These are phyloP conservation scores for Dicroscelio sp. DNA, from an alignment of 2,888 invertebrate species.

Conservation along the genomic window DNA sequence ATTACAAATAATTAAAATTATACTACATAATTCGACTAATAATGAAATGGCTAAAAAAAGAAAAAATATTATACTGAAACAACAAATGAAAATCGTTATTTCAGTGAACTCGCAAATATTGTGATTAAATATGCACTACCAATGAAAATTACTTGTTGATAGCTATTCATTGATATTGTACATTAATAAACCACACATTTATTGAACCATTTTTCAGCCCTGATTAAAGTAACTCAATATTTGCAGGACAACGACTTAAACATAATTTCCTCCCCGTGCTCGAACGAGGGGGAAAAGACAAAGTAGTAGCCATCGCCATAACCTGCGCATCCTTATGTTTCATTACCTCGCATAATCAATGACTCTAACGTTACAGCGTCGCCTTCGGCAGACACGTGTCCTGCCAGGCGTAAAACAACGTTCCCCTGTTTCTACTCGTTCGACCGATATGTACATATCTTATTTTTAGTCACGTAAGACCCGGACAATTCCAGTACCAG, in stretches of 20 bases:
- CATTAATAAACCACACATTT: too few species aligned
- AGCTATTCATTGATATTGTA: too few species aligned
- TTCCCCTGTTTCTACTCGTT: slow-evolving; percentile 45
- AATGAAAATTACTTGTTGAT: too few species aligned
- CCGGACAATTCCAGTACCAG: too few species aligned
- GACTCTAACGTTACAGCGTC: slow-evolving; percentile 60
- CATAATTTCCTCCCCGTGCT: not conserved
- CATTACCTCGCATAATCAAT: slow-evolving; percentile 75
- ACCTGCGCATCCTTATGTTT: slow-evolving; percentile 73
- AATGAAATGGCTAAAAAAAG: too few species aligned
- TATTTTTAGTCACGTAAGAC: not conserved
- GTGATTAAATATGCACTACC: too few species aligned
- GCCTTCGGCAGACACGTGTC: slow-evolving; percentile 47
- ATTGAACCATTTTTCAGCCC: not conserved
- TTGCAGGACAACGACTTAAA: slow-evolving; percentile 32
- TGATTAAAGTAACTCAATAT: slow-evolving; percentile 47
- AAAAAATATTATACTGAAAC: too few species aligned
- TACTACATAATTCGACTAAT: too few species aligned
- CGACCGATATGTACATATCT: not conserved
- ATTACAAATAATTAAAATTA: too few species aligned
- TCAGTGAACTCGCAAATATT: too few species aligned
- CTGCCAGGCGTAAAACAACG: slow-evolving; percentile 37
- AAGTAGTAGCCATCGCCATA: slow-evolving; percentile 58
- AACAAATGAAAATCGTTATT: too few species aligned
- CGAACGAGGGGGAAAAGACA: slow-evolving; percentile 72